Base-by-base conservation (phyloP, 2,888 invertebrate genomes). In the Drosophila longiperda region DNA sequence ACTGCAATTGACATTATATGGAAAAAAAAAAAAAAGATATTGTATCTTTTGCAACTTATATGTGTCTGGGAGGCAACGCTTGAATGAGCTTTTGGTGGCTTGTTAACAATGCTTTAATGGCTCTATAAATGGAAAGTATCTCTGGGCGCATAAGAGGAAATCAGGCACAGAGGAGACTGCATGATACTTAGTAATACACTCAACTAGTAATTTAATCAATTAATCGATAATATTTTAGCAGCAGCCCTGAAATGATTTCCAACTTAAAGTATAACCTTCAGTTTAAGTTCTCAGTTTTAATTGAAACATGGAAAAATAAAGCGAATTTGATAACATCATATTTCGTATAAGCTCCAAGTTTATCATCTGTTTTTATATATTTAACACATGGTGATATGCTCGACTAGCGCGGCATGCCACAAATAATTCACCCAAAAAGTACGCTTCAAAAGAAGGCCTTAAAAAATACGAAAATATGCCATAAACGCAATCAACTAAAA, bases 31-130 rank as follows among this genome's bases (percentile, higher is more conserved):
- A 29, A 29, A 29, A 29, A 29, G 66, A 78, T 72, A 78, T 67
- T 73, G 78, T 73, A 69, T 78, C 68, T 81, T 66, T 81, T 82
- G 66, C 66, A 72, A 81, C 52, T 52, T 58, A 78, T 59, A 66
- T 53, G 57, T 55, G 62, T 59, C 63, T 66, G 66, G 72, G 71
- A 68, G 62, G 82, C 60, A 67, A 80, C 82, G 80, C 79, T 82
- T 69, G 60, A 82, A 9, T 82, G 83, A 40, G 40, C 62, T 77
- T 74, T 70, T 49, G 59, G 61, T 66, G 64, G 75, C 79, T 68
- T 78, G 63, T 71, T 82, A 72, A 71, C 61, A 62, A 40, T 20
- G 76, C 60, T 50, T 69, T 58, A 58, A 79, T 78, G 65, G 53
- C 70, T 68, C 55, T 73, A 61, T 79, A 73, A 68, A 69, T 57